Conservation (phyloP, 2,888 invertebrate species). For the Linhomoeus sp. region DNA sequence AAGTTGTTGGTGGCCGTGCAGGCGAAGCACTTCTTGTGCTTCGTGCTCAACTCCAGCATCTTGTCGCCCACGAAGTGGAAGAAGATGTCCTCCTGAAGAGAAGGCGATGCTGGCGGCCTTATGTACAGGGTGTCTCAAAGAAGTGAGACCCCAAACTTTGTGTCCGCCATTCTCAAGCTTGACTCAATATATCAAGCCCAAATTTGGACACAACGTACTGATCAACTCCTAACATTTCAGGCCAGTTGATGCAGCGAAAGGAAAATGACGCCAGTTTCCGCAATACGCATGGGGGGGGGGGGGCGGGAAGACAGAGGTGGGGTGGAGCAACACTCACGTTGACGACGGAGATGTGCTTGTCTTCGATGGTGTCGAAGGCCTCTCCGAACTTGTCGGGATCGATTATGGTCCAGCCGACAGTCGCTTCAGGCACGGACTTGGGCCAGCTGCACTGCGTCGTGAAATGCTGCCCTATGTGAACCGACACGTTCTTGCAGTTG, state of each 20-base stretch:
- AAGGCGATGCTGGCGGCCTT: neutral
- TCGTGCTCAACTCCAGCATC: too few relatives aligned
- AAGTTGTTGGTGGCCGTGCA: constrained; percentile 27
- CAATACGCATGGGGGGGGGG: too few relatives aligned
- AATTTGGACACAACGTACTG: too few relatives aligned
- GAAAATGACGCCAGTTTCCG: too few relatives aligned
- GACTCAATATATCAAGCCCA: too few relatives aligned
- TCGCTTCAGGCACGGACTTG: constrained; percentile 10
- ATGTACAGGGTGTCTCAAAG: too few relatives aligned
- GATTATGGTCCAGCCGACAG: constrained; percentile 27
- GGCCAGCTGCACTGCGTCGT: constrained; percentile 22
- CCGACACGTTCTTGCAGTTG: constrained; percentile 7
- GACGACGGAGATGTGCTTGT: constrained; percentile 19
- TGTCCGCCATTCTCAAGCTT: too few relatives aligned
- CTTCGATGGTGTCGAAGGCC: constrained; percentile 10
- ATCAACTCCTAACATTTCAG: too few relatives aligned
- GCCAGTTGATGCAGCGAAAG: too few relatives aligned
- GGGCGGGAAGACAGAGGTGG: too few relatives aligned
- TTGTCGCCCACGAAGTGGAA: constrained; percentile 24
- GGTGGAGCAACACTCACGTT: too few relatives aligned
- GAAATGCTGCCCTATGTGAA: constrained; percentile 24
- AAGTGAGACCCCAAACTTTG: too few relatives aligned
- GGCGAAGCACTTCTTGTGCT: constrained; percentile 20
- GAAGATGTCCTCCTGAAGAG: constrained; percentile 23
- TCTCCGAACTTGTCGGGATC: constrained; percentile 19